Evolutionary conservation across 1,140 invertebrate species (phyloP).

Genomic region (Bathynomus jamesi): DNA sequence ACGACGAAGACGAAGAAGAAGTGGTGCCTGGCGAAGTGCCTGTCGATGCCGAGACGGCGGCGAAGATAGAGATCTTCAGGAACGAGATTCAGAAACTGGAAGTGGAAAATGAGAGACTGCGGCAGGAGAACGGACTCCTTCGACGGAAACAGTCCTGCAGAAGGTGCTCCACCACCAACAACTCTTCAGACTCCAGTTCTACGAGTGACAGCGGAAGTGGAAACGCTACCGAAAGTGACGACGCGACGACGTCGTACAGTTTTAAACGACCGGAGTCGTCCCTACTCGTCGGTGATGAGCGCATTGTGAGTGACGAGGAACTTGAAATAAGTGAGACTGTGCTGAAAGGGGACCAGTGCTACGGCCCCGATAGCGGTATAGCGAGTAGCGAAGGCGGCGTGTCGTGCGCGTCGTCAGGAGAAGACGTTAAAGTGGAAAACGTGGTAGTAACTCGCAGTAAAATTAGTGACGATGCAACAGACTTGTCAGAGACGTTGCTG

Average conservation of each 20-base stretch:
- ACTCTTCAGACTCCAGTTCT: neutral
- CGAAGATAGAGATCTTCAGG: conserved; percentile 40
- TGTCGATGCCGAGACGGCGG: conserved; percentile 34
- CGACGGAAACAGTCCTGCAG: neutral
- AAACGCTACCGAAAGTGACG: no score
- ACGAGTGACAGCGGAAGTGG: neutral
- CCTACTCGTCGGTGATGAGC: neutral
- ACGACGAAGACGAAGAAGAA: conserved; percentile 22
- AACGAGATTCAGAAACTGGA: conserved; percentile 39
- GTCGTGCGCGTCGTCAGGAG: neutral
- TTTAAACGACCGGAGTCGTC: neutral
- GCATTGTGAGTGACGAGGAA: neutral
- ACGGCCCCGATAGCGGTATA: neutral
- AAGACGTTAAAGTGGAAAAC: neutral
- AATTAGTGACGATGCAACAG: no score
- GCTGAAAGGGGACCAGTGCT: neutral
- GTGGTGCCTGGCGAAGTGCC: conserved; percentile 19
- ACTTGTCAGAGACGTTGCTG: no score
- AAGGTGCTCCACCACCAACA: neutral
- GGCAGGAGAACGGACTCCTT: conserved; percentile 33
- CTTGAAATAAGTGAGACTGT: neutral
- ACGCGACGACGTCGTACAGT: no score
- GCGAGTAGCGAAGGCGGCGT: neutral
- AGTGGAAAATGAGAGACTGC: conserved; percentile 36
- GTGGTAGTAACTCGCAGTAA: neutral